phyloP scores from a whole-genome alignment of 2,888 invertebrate genomes.

The Amiota communis region DNA sequence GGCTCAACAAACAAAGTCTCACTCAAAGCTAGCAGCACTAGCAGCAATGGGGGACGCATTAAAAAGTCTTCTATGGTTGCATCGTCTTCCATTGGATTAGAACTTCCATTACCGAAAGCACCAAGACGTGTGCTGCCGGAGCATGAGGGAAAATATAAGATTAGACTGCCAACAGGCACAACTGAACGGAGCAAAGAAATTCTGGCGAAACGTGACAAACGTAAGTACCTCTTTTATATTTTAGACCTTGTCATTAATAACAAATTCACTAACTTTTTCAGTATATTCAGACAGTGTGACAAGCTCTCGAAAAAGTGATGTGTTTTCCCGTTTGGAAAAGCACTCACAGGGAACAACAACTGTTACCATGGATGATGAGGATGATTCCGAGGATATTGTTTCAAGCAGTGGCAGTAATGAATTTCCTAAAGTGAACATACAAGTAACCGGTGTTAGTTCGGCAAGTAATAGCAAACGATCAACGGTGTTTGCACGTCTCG shows the following conservation, averaged over 20 bases:
- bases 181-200: constrained; percentile 75
- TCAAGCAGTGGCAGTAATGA: constrained; percentile 51
- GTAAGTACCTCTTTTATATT: constrained; percentile 54
- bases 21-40: constrained; percentile 33
- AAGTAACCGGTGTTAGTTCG: constrained; percentile 56
- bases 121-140: constrained; percentile 74
- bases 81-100: not conserved
- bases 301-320: constrained; percentile 54
- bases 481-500: constrained; percentile 71
- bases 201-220: constrained; percentile 69
- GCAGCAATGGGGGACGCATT: not conserved
- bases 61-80: not conserved
- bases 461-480: constrained; percentile 37
- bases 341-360: constrained; percentile 36
- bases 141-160: constrained; percentile 76
- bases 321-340: constrained; percentile 66
- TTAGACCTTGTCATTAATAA: constrained; percentile 1
- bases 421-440: constrained; percentile 54
- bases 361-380: constrained; percentile 50
- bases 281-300: constrained; percentile 70
- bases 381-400: constrained; percentile 54
- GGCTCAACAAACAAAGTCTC: constrained; percentile 42
- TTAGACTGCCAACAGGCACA: constrained; percentile 75
- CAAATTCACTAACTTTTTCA: constrained; percentile 38
- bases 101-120: constrained; percentile 59